Percentiles rank a stretch among this genome's conserved stretches.
These are phyloP conservation scores for Acronicta leporina DNA, from an alignment of 2,888 invertebrate species.

Conservation along the genomic window DNA sequence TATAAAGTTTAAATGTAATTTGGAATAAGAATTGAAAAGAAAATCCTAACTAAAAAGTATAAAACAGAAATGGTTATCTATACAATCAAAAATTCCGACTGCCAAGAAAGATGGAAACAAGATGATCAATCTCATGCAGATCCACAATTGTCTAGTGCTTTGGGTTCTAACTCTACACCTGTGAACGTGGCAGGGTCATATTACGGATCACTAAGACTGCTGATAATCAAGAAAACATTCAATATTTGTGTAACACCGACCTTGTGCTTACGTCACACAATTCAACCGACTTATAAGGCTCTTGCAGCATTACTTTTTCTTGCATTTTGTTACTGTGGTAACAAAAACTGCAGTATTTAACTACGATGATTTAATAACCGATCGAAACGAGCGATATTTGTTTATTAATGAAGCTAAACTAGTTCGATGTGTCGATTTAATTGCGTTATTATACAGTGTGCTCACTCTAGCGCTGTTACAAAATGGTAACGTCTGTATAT, in stretches of 20 bases:
- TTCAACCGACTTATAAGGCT: slow-evolving; percentile 51
- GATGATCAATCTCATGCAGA: no score
- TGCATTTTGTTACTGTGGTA: neutral
- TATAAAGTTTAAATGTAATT: no score
- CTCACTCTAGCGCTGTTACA: slow-evolving; percentile 27
- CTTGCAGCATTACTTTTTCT: slow-evolving; percentile 33
- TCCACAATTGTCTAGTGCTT: no score
- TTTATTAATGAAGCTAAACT: slow-evolving; percentile 28
- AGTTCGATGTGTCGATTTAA: slow-evolving; percentile 33
- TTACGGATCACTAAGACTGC: slow-evolving; percentile 2
- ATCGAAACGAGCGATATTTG: slow-evolving; percentile 26
- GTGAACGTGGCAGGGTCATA: no score
- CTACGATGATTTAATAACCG: slow-evolving; percentile 39
- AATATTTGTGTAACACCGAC: slow-evolving; percentile 43
- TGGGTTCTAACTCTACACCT: no score
- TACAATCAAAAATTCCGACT: no score
- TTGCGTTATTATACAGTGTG: slow-evolving; percentile 22
- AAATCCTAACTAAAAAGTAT: no score
- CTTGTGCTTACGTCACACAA: slow-evolving; percentile 49
- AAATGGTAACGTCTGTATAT: slow-evolving; percentile 28
- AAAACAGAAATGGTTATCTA: no score
- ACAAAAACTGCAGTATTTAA: neutral
- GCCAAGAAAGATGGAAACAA: no score
- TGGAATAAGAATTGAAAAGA: no score
- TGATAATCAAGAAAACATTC: slow-evolving; percentile 33